Conservation (phyloP, 2,797 vertebrate species). For the Clangula hyemalis region DNA sequence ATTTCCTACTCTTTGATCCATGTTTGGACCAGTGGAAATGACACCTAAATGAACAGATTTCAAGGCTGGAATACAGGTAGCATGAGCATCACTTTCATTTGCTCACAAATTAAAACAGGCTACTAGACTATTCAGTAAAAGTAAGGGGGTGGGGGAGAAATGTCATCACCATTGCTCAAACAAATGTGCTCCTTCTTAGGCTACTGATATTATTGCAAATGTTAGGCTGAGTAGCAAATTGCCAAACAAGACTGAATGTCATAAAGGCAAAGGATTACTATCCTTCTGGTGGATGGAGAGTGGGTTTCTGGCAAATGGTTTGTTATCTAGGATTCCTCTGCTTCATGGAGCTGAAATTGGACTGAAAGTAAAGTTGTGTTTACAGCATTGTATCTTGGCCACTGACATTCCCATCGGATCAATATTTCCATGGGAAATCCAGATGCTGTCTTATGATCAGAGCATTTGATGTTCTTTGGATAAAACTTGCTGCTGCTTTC, state of each 20-base stretch:
- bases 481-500: not conserved
- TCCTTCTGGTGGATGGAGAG: not conserved
- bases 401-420: not conserved
- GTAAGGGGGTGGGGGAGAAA: not conserved
- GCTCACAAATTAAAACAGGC: not conserved
- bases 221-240: not conserved
- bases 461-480: not conserved
- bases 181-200: not conserved
- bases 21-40: not conserved
- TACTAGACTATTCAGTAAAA: not conserved
- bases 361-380: not conserved
- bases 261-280: not conserved
- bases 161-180: not conserved
- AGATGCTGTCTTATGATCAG: not conserved
- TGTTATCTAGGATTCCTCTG: not conserved
- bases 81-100: accelerated
- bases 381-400: not conserved
- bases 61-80: not conserved
- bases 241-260: not conserved
- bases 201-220: not conserved
- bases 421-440: not conserved
- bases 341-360: not conserved
- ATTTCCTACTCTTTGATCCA: not conserved
- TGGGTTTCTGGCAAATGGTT: not conserved
- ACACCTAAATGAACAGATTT: accelerated